Conservation (phyloP, 2,888 invertebrate genomes). For the Xestia rhomboidea region DNA sequence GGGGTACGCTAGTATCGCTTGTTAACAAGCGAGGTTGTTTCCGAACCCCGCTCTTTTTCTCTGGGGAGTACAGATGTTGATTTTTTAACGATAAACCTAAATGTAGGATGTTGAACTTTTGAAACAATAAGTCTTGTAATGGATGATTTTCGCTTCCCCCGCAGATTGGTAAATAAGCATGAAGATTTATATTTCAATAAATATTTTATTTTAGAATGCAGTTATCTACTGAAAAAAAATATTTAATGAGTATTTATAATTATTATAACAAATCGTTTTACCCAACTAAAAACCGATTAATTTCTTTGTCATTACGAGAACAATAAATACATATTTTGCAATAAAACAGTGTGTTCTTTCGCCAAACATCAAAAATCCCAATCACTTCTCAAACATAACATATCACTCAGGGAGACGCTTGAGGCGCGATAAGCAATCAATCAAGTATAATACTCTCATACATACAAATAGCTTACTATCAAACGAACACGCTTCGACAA, state of each 20-base stretch:
- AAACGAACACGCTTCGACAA: neutral
- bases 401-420: neutral
- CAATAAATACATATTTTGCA: too few species aligned
- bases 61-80: conserved; percentile 13
- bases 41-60: neutral
- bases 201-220: too few species aligned
- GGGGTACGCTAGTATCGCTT: neutral
- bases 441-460: neutral
- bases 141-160: conserved; percentile 2
- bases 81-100: conserved; percentile 39
- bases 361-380: neutral
- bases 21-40: neutral
- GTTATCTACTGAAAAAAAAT: neutral
- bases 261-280: too few species aligned
- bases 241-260: neutral
- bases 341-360: neutral
- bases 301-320: too few species aligned
- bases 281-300: too few species aligned
- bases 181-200: neutral
- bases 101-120: conserved; percentile 29
- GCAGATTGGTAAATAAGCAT: neutral
- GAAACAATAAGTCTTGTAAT: conserved; percentile 34
- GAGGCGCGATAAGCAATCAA: neutral
- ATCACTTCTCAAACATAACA: neutral
- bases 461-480: neutral